These are phyloP conservation scores for Chiloscyllium plagiosum DNA, from an alignment of 2,113 vertebrate species.

Conservation along the genomic window DNA sequence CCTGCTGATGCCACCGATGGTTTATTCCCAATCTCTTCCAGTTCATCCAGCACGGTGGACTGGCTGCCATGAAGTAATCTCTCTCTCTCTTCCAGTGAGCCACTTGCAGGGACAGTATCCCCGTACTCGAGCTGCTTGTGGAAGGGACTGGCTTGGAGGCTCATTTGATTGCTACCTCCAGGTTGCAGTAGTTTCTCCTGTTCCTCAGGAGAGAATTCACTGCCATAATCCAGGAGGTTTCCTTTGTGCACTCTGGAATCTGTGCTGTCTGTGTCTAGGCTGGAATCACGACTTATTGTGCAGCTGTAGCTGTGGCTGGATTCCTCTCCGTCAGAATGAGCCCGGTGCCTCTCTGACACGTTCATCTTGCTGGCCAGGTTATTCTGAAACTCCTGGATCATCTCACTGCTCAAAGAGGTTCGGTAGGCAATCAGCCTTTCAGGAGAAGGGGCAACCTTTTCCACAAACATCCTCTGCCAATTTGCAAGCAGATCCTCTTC, in stretches of 20 bases:
- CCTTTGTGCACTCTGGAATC: constrained; percentile 55
- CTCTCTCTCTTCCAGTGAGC: constrained; percentile 68
- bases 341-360: constrained; percentile 35
- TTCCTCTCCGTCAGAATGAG: constrained; percentile 71
- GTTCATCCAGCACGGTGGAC: constrained; percentile 34
- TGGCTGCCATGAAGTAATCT: constrained; percentile 55
- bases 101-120: constrained; percentile 55
- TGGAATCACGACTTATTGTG: constrained; percentile 72
- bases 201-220: constrained; percentile 61
- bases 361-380: constrained; percentile 52
- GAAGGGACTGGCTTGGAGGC: constrained; percentile 43
- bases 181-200: constrained; percentile 58
- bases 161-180: constrained; percentile 21
- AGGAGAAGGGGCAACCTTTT: constrained; percentile 69
- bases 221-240: constrained; percentile 55
- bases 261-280: constrained; percentile 65
- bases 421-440: constrained; percentile 64
- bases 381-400: constrained; percentile 66
- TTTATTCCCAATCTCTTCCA: constrained; percentile 54
- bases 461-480: constrained; percentile 93
- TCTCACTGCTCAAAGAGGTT: constrained; percentile 74
- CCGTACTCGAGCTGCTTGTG: constrained; percentile 53
- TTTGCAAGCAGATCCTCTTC: constrained; percentile 88
- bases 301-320: constrained; percentile 65
- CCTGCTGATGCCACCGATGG: constrained; percentile 44